Percentiles rank a stretch among this genome's conserved stretches.
These are phyloP conservation scores for Xiphorhynchus erythropygius DNA, from an alignment of 2,797 vertebrate genomes.

Conservation along the genomic window DNA sequence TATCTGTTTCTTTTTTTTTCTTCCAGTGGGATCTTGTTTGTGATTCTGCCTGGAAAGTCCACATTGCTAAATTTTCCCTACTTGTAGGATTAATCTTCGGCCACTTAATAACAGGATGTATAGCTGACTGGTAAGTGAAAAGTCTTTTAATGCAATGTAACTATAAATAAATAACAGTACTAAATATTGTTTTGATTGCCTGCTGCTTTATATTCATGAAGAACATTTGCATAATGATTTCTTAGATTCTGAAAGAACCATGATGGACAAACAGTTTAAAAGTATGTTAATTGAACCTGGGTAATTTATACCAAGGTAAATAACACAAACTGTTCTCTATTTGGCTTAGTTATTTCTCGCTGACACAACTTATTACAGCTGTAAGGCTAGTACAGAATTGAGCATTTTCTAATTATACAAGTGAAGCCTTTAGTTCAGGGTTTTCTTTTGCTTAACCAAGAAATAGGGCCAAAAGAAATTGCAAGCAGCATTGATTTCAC, in stretches of 20 bases:
- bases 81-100: conserved; percentile 97
- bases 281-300: background rate
- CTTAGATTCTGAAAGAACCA: background rate
- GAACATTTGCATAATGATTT: background rate
- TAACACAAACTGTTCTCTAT: background rate
- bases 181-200: background rate
- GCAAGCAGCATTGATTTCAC: background rate
- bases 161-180: background rate
- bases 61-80: conserved; percentile 96
- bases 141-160: background rate
- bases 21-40: conserved; percentile 94
- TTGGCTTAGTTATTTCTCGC: background rate
- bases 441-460: background rate
- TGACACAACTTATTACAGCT: background rate
- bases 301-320: background rate
- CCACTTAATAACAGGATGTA: conserved; percentile 93
- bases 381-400: background rate
- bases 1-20: background rate
- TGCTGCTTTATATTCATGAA: background rate
- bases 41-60: conserved; percentile 91
- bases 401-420: background rate
- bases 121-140: conserved; percentile 93
- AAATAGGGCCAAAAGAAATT: background rate
- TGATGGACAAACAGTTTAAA: background rate
- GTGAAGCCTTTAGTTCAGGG: background rate